Evolutionary conservation across 2,888 invertebrate species (phyloP), one percentile per base, ranked within the genome.

Genomic region (Cancer borealis): DNA sequence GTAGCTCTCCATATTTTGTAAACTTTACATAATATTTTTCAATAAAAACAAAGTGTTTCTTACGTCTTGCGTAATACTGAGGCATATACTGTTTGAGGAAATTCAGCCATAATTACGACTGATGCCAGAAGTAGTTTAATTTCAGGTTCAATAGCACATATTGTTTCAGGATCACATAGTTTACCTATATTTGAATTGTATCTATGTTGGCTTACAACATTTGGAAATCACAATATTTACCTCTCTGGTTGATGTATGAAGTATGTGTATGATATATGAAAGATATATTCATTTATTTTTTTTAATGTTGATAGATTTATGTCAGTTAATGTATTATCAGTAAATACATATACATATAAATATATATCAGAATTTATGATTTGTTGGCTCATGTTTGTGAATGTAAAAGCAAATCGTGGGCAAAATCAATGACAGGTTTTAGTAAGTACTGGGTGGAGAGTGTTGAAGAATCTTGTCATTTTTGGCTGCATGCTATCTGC

Each of bases 211-310:
- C 39, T 84, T 30, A 84, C 14, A 39, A 30, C 84, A 84, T 84
- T 30, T 84, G 84, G 84, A 84, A 84, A 84, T 84, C 84, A 84
- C 84, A 84, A 84, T 84, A 84, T 84, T 84, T 84, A 84, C 84
- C 84, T 84, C 73, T 79, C 84, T 39, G 84, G 84, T 84, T 84
- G 30, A 84, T 84, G 84, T 84, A 84, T 84, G 84, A 84, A 79
- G 79, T 79, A 30, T 84, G 84, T 84, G 39, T 84, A 84, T 84
- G 84, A 84, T 84, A 84, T 79, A 84, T 84, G 84, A 84, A 84
- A 84, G 84, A 84, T 84, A 84, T 84, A 84, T 89, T 89, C 26
- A 10, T 49, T 89, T 89, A 89, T 89, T 89, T 84, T 84, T 73
- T 84, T 84, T 84, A 84, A 84, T 84, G 73, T 79, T 79, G 84